A percentile compares a stretch with the other conserved stretches of the same genome.
Conservation (phyloP, 2,113 vertebrate genomes). For the Hypomesus transpacificus region DNA sequence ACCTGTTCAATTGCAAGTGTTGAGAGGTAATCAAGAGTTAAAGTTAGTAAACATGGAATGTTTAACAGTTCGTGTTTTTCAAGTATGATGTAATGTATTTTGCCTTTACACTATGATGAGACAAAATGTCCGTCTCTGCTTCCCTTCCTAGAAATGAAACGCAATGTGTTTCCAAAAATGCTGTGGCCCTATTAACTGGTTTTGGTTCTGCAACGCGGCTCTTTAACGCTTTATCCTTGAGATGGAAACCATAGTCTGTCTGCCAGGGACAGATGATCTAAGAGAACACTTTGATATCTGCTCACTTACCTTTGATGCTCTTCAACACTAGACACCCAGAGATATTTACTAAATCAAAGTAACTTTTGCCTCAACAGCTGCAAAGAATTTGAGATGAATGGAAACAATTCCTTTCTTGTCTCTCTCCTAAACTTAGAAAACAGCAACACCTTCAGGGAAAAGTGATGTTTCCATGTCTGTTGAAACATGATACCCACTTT, state of each 20-base stretch:
- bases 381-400: conserved; percentile 61
- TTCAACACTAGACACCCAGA: conserved; percentile 52
- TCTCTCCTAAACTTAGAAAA: conserved; percentile 39
- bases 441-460: conserved; percentile 50
- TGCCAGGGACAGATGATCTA: conserved; percentile 58
- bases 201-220: conserved; percentile 46
- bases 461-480: conserved; percentile 39
- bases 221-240: conserved; percentile 33
- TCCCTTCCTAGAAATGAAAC: conserved; percentile 34
- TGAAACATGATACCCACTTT: conserved; percentile 29
- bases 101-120: conserved; percentile 7
- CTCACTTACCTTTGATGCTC: conserved; percentile 60
- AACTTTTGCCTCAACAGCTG: conserved; percentile 62
- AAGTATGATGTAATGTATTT: conserved; percentile 5
- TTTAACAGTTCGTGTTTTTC: conserved; percentile 2
- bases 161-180: conserved; percentile 25
- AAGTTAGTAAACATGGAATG: background rate
- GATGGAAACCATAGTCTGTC: conserved; percentile 56
- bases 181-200: conserved; percentile 44
- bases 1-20: background rate
- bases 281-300: conserved; percentile 61
- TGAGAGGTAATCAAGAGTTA: background rate
- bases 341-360: conserved; percentile 68
- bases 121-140: conserved; percentile 28
- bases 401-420: conserved; percentile 45